A percentile compares a stretch with the other conserved stretches of the same genome.
Conservation (phyloP, 2,797 vertebrate genomes). For the Lepus townsendii region DNA sequence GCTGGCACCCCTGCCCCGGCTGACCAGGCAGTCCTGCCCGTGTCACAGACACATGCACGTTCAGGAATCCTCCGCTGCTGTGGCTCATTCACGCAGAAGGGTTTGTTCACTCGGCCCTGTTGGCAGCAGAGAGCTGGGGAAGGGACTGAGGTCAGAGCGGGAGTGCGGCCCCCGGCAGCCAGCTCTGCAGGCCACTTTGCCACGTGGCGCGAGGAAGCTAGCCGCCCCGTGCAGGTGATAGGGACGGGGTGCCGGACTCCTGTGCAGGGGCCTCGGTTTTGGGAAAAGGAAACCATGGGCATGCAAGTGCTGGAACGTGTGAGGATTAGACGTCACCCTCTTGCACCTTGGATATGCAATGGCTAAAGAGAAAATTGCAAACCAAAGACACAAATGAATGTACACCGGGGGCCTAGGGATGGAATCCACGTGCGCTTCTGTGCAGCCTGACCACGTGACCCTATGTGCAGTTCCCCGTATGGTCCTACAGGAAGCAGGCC, state of each 20-base stretch:
- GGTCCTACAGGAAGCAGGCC: background rate
- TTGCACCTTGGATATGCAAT: background rate
- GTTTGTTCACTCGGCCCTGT: background rate
- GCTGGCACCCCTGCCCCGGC: background rate
- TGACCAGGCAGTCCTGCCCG: background rate
- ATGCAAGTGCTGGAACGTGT: background rate
- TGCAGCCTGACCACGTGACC: background rate
- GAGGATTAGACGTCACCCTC: background rate
- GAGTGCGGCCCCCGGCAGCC: background rate
- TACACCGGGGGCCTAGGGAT: rapidly evolving
- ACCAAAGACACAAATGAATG: background rate
- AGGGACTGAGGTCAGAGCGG: too few species aligned
- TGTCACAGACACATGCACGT: background rate
- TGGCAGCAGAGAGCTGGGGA: background rate
- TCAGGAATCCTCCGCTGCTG: background rate
- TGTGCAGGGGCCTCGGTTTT: background rate
- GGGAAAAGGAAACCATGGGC: background rate
- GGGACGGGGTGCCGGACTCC: rapidly evolving
- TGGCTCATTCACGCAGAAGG: background rate
- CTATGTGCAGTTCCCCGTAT: background rate
- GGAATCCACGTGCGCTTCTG: background rate
- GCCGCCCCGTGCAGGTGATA: background rate
- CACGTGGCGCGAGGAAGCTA: background rate
- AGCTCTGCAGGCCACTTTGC: too few species aligned
- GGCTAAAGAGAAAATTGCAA: background rate